Percentiles rank a stretch among this genome's conserved stretches.
Conservation (phyloP, 2,888 invertebrate species). For the Cyclophora punctaria region DNA sequence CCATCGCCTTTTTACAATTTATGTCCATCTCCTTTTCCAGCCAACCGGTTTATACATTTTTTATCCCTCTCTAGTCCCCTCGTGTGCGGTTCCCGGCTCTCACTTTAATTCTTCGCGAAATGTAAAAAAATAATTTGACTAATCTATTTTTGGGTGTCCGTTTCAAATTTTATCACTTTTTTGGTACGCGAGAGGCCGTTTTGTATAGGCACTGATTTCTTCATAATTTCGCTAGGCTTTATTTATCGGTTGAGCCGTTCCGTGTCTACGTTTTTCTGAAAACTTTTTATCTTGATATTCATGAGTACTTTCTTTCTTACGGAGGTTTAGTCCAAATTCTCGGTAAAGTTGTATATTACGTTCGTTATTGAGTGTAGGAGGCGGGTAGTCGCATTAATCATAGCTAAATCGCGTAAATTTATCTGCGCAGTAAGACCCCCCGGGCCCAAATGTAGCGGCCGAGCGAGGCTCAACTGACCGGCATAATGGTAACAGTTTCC, state of each 20-base stretch:
- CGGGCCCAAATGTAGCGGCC: slow-evolving; percentile 10
- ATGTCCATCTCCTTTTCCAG: slow-evolving; percentile 42
- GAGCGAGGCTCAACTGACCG: not conserved
- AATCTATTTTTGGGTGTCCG: slow-evolving; percentile 16
- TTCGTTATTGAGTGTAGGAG: slow-evolving; percentile 22
- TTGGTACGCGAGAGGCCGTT: slow-evolving; percentile 8
- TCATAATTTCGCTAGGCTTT: slow-evolving; percentile 3
- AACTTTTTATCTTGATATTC: no score
- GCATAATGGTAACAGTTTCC: no score
- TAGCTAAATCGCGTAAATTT: slow-evolving; percentile 38
- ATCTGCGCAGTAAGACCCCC: slow-evolving; percentile 25
- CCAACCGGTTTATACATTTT: slow-evolving; percentile 33
- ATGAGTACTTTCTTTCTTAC: no score
- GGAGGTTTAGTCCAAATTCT: no score
- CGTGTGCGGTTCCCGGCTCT: slow-evolving; percentile 5
- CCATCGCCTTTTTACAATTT: slow-evolving; percentile 53
- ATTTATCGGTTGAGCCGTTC: not conserved
- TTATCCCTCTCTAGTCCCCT: slow-evolving; percentile 3
- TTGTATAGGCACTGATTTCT: slow-evolving; percentile 4
- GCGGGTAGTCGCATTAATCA: slow-evolving; percentile 32
- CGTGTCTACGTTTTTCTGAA: no score
- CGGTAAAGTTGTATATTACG: slow-evolving; percentile 10
- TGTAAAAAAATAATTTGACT: slow-evolving; percentile 22
- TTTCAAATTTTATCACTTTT: slow-evolving; percentile 13
- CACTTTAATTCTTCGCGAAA: slow-evolving; percentile 14